These are phyloP conservation scores for Salmo trutta DNA, from an alignment of 2,797 vertebrate species.

Conservation along the genomic window DNA sequence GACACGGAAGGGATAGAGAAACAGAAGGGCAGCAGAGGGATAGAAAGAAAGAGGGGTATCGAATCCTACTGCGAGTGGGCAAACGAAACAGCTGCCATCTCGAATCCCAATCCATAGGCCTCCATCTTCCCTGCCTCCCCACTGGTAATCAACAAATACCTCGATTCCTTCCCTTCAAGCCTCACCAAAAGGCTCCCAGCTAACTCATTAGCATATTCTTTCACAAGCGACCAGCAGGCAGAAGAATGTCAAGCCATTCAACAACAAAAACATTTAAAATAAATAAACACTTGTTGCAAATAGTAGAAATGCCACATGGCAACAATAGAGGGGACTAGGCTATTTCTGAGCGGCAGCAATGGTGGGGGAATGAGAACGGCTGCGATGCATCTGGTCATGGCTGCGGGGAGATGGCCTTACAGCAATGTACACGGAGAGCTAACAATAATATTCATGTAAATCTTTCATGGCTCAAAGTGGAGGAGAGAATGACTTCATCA, in stretches of 20 bases:
- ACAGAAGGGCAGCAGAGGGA: slow-evolving; percentile 32
- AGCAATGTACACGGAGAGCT: slow-evolving; percentile 24
- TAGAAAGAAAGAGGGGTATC: slow-evolving; percentile 65
- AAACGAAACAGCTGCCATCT: slow-evolving; percentile 76
- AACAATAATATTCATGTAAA: too few relatives aligned
- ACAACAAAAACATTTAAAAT: slow-evolving; percentile 33
- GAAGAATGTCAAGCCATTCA: slow-evolving; percentile 72
- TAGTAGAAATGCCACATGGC: slow-evolving; percentile 75
- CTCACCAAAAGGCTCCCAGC: slow-evolving; percentile 66
- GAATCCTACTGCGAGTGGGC: slow-evolving; percentile 72
- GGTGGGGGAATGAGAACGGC: slow-evolving; percentile 33
- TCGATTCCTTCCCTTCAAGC: slow-evolving; percentile 67
- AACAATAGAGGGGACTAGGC: slow-evolving; percentile 67
- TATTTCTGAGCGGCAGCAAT: slow-evolving; percentile 55
- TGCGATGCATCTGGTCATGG: slow-evolving; percentile 63
- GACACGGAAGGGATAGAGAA: slow-evolving; percentile 39
- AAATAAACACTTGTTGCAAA: slow-evolving; percentile 56
- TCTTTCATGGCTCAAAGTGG: too few relatives aligned
- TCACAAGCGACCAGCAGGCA: slow-evolving; percentile 76
- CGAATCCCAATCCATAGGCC: slow-evolving; percentile 69
- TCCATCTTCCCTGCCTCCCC: slow-evolving; percentile 57
- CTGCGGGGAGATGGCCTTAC: slow-evolving; percentile 67
- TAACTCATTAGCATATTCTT: slow-evolving; percentile 77
- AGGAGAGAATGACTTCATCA: too few relatives aligned
- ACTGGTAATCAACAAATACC: slow-evolving; percentile 78